A percentile compares a stretch with the other conserved stretches of the same genome.
These are phyloP conservation scores for Epirrita christyi DNA, from an alignment of 2,888 invertebrate genomes.

Conservation along the genomic window DNA sequence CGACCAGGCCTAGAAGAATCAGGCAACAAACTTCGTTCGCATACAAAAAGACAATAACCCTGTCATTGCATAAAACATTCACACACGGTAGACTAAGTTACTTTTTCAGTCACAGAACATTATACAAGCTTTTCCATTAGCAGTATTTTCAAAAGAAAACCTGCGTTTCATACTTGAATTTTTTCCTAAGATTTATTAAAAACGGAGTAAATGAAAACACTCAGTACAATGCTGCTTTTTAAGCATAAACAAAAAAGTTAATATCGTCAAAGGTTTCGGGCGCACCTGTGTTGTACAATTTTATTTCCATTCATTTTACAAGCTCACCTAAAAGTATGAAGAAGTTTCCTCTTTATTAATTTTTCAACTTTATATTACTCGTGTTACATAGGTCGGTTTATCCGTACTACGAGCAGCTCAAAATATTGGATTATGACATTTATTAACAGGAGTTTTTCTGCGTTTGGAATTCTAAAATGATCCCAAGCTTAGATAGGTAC, in stretches of 20 bases:
- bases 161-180: slow-evolving; percentile 6
- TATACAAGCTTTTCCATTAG: neutral
- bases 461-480: slow-evolving; percentile 12
- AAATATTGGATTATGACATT: slow-evolving; percentile 39
- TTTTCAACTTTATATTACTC: slow-evolving; percentile 85
- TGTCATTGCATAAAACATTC: no score
- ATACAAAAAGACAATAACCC: no score
- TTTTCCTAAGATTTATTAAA: slow-evolving; percentile 28
- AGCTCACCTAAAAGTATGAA: slow-evolving; percentile 80
- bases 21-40: no score
- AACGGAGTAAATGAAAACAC: slow-evolving; percentile 41
- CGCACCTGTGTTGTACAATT: slow-evolving; percentile 82
- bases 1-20: no score
- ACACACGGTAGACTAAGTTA: no score
- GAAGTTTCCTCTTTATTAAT: slow-evolving; percentile 84
- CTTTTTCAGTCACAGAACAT: neutral
- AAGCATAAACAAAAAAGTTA: slow-evolving; percentile 79
- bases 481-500: neutral
- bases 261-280: slow-evolving; percentile 81
- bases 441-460: slow-evolving; percentile 23
- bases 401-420: slow-evolving; percentile 57
- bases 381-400: slow-evolving; percentile 72
- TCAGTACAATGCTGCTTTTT: slow-evolving; percentile 58
- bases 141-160: slow-evolving; percentile 7
- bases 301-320: slow-evolving; percentile 84